Percentiles rank a stretch among this genome's conserved stretches.
phyloP scores from a whole-genome alignment of 2,797 vertebrate species.

The Aulostomus chinensis region DNA sequence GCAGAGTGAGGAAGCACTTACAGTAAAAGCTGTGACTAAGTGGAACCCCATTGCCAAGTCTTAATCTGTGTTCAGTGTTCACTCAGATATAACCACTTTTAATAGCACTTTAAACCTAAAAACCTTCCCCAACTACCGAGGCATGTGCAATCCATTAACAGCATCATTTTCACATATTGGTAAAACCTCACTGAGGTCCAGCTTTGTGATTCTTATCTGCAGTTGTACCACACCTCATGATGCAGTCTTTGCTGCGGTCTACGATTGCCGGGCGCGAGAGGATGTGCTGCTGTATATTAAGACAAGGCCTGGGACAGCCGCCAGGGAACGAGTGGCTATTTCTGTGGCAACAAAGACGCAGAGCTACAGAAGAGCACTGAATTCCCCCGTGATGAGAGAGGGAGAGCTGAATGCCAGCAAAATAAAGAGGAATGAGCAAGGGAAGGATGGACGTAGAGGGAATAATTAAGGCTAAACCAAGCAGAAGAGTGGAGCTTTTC shows the following conservation, averaged over 20 bases:
- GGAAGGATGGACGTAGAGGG: slow-evolving; percentile 29
- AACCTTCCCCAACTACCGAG: too few relatives aligned
- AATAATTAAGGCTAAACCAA: slow-evolving; percentile 56
- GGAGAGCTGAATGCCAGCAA: slow-evolving; percentile 36
- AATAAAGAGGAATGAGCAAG: slow-evolving; percentile 33
- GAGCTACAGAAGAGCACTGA: slow-evolving; percentile 46
- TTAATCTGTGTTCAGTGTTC: too few relatives aligned
- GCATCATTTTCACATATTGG: too few relatives aligned
- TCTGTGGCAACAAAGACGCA: slow-evolving; percentile 59
- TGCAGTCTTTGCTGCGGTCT: slow-evolving; percentile 1
- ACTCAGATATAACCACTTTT: too few relatives aligned
- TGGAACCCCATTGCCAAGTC: too few relatives aligned
- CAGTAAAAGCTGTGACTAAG: too few relatives aligned
- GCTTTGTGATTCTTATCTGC: too few relatives aligned
- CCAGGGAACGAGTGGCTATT: slow-evolving; percentile 66
- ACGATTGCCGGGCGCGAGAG: slow-evolving; percentile 10
- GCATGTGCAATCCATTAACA: too few relatives aligned
- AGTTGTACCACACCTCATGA: background rate
- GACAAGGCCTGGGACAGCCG: slow-evolving; percentile 35
- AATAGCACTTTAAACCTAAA: too few relatives aligned
- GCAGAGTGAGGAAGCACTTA: too few relatives aligned
- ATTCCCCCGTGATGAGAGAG: slow-evolving; percentile 55
- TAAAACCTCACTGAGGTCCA: too few relatives aligned
- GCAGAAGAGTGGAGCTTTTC: slow-evolving; percentile 38
- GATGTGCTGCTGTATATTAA: slow-evolving; percentile 41